Conservation (phyloP, 2,113 vertebrate species). For the Onychostoma macrolepis region DNA sequence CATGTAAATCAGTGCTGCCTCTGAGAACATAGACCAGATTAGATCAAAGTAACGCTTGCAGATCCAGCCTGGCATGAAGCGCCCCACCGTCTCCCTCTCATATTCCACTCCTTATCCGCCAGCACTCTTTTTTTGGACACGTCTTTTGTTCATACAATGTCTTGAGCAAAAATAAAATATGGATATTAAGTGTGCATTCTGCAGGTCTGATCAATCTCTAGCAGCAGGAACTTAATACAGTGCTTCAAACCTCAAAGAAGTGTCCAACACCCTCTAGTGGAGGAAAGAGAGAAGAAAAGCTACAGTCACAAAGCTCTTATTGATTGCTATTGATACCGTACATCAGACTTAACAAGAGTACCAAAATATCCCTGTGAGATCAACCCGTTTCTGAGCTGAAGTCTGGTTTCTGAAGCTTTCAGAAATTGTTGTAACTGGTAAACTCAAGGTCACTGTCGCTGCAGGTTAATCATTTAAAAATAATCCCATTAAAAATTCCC, state of each 20-base stretch:
- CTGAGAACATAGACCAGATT: no score
- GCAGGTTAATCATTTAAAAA: background rate
- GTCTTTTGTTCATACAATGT: background rate
- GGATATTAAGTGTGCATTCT: background rate
- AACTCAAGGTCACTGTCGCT: constrained; percentile 13
- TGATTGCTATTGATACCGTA: background rate
- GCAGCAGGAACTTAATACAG: constrained; percentile 46
- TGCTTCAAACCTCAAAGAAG: constrained; percentile 47
- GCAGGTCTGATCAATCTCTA: background rate
- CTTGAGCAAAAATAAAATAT: background rate
- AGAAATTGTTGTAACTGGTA: background rate
- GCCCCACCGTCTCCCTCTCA: no score
- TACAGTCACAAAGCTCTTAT: background rate
- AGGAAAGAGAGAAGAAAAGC: constrained; percentile 50
- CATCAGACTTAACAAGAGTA: background rate
- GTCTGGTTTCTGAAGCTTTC: background rate
- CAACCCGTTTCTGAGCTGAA: background rate
- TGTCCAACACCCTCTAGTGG: constrained; percentile 73
- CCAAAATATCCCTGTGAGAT: background rate
- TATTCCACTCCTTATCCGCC: background rate
- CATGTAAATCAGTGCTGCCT: no score
- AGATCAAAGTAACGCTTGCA: no score
- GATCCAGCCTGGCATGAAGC: no score
- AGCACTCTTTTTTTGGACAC: constrained; percentile 18
- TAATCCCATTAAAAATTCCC: background rate